Base-by-base conservation (phyloP, 2,888 invertebrate genomes). In the Drosophila emarginata region DNA sequence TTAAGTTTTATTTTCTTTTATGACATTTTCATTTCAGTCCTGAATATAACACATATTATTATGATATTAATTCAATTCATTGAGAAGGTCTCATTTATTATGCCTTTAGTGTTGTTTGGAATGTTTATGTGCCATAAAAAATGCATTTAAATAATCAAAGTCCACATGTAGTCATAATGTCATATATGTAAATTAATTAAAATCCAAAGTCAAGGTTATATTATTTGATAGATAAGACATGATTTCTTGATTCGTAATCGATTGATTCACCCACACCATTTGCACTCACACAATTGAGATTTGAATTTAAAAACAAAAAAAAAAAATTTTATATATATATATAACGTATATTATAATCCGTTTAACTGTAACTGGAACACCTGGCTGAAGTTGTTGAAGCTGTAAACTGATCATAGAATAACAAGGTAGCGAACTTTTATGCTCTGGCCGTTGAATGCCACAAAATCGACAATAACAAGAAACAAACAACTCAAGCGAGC, bases 401-500 rank as follows among this genome's bases (percentile, higher is more conserved):
- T 88, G 87, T 86, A 89, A 90, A 91, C 91, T 91, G 90, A 87
- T 79, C 86, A 88, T 85, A 89, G 90, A 88, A 90, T 78, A 77
- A 88, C 83, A 81, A 82, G 77, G 78, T 78, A 79, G 77, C 88
- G 89, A 88, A 91, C 90, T 91, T 91, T 91, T 91, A 91, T 91
- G 89, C 85, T 90, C 83, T 89, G 85, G 80, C 73, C 80, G 86
- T 79, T 87, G 89, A 90, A 90, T 89, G 89, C 84, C 87, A 87
- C 78, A 85, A 66, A 70, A 82, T 81, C 15, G 15, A 45, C 9
- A 45, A 45, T 5, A 40, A 18, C 40, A 40, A 36, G 11, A 37
- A 66, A 58, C 79, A 76, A 80, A 76, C 80, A 84, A 81, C 81
- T 81, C 80, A 68, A 64, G 59, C 50, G 50, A 37, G 32, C 56